Conservation (phyloP, 2,888 invertebrate genomes). For the Tetheella fluctuosa region DNA sequence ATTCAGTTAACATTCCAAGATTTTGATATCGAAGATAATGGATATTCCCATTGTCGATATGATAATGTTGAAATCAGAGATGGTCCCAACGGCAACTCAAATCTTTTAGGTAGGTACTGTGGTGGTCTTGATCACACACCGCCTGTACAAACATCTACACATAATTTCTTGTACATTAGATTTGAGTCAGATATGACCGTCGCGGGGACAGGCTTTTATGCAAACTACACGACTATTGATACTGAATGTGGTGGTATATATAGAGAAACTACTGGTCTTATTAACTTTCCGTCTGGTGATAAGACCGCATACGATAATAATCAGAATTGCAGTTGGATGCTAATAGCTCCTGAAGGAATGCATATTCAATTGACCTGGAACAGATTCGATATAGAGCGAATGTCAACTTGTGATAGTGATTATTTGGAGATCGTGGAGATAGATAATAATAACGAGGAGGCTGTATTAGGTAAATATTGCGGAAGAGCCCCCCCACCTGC, state of each 20-base stretch:
- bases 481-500: slow-evolving; percentile 86
- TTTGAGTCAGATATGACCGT: slow-evolving; percentile 85
- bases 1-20: slow-evolving; percentile 87
- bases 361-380: slow-evolving; percentile 90
- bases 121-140: slow-evolving; percentile 81
- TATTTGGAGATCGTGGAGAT: slow-evolving; percentile 88
- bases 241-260: slow-evolving; percentile 90
- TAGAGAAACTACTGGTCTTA: slow-evolving; percentile 83
- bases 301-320: slow-evolving; percentile 64
- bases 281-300: slow-evolving; percentile 84
- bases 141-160: slow-evolving; percentile 86
- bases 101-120: slow-evolving; percentile 88
- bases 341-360: slow-evolving; percentile 87
- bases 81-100: slow-evolving; percentile 86
- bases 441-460: slow-evolving; percentile 71
- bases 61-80: slow-evolving; percentile 86
- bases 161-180: slow-evolving; percentile 88
- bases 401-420: slow-evolving; percentile 85
- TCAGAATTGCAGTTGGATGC: slow-evolving; percentile 88
- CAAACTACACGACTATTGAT: slow-evolving; percentile 88
- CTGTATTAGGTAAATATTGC: slow-evolving; percentile 86
- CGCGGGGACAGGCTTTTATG: slow-evolving; percentile 88
- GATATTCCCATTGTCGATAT: slow-evolving; percentile 58
- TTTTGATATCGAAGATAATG: slow-evolving; percentile 85
- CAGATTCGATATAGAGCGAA: slow-evolving; percentile 87